Percentiles rank a stretch among this genome's conserved stretches.
Conservation (phyloP, 1,140 invertebrate genomes). For the Ostrea denselamellosa region DNA sequence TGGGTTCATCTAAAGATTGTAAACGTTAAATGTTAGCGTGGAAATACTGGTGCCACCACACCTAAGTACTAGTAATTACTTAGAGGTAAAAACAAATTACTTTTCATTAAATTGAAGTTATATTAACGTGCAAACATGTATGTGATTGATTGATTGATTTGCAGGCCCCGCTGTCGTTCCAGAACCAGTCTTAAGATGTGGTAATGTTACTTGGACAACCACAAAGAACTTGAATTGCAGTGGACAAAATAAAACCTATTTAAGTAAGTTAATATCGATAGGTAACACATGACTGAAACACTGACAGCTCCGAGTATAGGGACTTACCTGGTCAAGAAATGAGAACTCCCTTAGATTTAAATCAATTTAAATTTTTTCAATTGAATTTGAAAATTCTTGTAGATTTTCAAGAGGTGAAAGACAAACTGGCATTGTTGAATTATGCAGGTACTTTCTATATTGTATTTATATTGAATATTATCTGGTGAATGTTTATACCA, state of each 20-base stretch:
- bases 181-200: conserved; percentile 3
- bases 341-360: neutral
- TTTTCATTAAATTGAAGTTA: too few relatives aligned
- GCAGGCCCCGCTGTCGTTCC: neutral
- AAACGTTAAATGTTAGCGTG: too few relatives aligned
- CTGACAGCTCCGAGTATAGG: too few relatives aligned
- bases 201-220: neutral
- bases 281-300: too few relatives aligned
- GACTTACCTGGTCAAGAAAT: neutral
- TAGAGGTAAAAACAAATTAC: too few relatives aligned
- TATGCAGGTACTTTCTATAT: neutral
- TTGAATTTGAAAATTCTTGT: neutral
- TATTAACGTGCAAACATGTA: too few relatives aligned
- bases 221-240: conserved; percentile 1
- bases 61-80: too few relatives aligned
- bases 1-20: too few relatives aligned
- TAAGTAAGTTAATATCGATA: neutral
- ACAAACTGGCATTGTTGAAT: neutral
- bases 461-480: neutral
- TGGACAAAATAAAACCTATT: conserved; percentile 8
- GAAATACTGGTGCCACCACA: too few relatives aligned
- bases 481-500: neutral
- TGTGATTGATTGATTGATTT: neutral
- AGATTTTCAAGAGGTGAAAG: conserved; percentile 16
- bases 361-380: neutral